phyloP scores from a whole-genome alignment of 2,113 vertebrate genomes.

The Oxyura jamaicensis region DNA sequence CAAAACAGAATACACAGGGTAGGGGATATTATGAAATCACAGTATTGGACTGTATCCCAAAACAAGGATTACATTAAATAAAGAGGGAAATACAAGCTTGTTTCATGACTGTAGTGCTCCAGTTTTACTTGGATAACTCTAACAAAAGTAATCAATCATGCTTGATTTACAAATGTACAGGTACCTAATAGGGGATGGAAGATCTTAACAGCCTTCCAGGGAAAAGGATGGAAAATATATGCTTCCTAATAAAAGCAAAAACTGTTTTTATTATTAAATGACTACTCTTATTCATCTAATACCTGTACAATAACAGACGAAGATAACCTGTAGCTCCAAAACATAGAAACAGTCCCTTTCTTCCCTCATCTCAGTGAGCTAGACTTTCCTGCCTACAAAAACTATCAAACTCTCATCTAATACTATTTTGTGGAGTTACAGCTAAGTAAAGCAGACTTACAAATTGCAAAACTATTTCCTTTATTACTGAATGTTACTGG shows the following conservation, averaged over 20 bases:
- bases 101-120: not conserved
- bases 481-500: not conserved
- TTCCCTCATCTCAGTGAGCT: not conserved
- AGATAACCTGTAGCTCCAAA: not conserved
- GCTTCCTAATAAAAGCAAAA: not conserved
- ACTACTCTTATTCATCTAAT: not conserved
- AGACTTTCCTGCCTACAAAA: not conserved
- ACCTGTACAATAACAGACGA: not conserved
- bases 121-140: slow-evolving; percentile 26
- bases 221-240: not conserved
- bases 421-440: not conserved
- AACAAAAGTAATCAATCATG: slow-evolving; percentile 27
- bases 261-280: not conserved
- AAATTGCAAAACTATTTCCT: not conserved
- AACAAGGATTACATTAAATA: slow-evolving; percentile 59
- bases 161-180: not conserved
- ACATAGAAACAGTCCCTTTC: not conserved
- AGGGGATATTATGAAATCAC: slow-evolving; percentile 56
- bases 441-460: not conserved
- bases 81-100: slow-evolving; percentile 20
- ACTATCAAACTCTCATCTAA: not conserved
- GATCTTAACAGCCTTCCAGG: not conserved
- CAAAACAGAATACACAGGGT: slow-evolving; percentile 45
- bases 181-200: not conserved
- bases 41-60: slow-evolving; percentile 43